Base-by-base conservation (phyloP, 2,888 invertebrate genomes). In the Mesoligia furuncula region DNA sequence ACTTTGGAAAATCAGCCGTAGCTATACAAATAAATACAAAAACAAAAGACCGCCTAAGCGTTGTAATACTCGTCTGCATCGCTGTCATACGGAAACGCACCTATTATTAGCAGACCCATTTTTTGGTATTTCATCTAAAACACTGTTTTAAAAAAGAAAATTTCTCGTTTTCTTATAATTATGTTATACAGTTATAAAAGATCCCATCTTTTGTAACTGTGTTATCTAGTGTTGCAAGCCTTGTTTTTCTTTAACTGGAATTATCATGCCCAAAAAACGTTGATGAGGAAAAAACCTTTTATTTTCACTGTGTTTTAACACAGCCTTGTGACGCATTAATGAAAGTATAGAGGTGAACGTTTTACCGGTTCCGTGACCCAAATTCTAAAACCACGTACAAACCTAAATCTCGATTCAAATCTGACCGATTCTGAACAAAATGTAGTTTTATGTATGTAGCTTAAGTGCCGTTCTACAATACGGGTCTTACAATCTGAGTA, bases 191-290 rank as follows among this genome's bases (percentile, higher is more conserved):
- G 51, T 20, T 17, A 20, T 8, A 20, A 48, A 48, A 17, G 17
- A 48, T 17, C 17, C 17, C 20, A 59, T 59, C 36, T 59, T 54
- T 69, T 57, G 4, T 31, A 20, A 61, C 20, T 20, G 36, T 39
- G 70, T 27, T 62, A 70, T 27, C 39, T 42, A 27, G 5, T 27
- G 20, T 62, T 62, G 27, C 42, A 42, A 62, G 39, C 42, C 62
- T 70, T 64, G 27, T 70, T 73, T 71, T 71, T 72, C 27, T 20
- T 48, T 48, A 39, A 27, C 11, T 39, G 11, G 15, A 48, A 51
- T 51, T 72, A 51, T 39, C 24, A 39, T 39, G 11, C 6, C 7
- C 15, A 24, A 72, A 36, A 45, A 69, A 71, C 15, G 0, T 73
- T 72, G 0, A 69, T 5, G n/a, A 73, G 15, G 1, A 9, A 48